Base-by-base conservation (phyloP, 2,113 vertebrate genomes). In the Myrmecobius fasciatus region DNA sequence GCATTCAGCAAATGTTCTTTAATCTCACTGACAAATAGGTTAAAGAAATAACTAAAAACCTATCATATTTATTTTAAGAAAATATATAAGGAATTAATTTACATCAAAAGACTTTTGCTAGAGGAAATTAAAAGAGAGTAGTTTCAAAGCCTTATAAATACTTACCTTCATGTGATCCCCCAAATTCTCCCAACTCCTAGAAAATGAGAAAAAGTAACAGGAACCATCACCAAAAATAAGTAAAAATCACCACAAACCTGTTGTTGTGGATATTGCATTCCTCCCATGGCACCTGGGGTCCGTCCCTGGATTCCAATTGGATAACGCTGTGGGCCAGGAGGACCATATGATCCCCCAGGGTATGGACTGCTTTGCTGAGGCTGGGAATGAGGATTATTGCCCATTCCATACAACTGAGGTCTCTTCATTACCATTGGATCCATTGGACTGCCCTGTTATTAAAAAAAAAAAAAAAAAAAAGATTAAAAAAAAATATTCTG, bases 361-460 rank as follows among this genome's bases (percentile, higher is more conserved):
- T 99, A 99, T 11, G 99, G 98, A 94, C 99, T 99, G 93, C 99
- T 99, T 97, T 99, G 99, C 97, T 99, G 99, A 0, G 99, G 98
- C 98, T 99, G 98, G 3, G 99, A 98, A 97, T 99, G 99, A 25
- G 99, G 99, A 97, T 98, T 99, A 98, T 98, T 99, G 97, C 99
- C 98, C 99, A 99, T 99, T 96, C 99, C 99, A 9, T 99, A 99
- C 96, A 99, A 97, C 98, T 99, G 99, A 3, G 99, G 99, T 95
- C 99, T 99, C 99, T 99, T 99, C 99, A 99, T 99, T 89, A 99
- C 99, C 99, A 99, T 99, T 91, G 99, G 99, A 96, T 99, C 99
- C 99, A 99, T 99, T 10, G 99, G 99, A 56, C 98, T 99, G 97
- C 99, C 99, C 99, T 99, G 98, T 83, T 54, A 97, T 93, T 47